Evolutionary conservation across 2,888 invertebrate species (phyloP), one percentile per base, ranked within the genome.

Genomic region (Thelaira solivaga): DNA sequence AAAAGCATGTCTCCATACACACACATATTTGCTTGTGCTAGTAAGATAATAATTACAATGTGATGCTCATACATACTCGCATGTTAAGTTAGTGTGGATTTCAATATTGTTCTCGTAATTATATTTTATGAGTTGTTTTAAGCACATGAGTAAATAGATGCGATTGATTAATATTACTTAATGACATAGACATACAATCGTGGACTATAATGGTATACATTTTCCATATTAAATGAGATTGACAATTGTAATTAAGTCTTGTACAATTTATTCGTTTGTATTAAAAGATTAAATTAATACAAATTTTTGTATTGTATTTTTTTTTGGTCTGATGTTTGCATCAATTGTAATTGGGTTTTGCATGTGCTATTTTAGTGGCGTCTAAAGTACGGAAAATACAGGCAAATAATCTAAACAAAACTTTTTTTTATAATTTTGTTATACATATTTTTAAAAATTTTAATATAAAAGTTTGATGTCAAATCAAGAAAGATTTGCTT

Each of bases 101-200:
- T 49, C 2, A 6, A 13, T 29, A n/a, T n/a, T n/a, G n/a, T n/a
- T n/a, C n/a, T n/a, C n/a, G n/a, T n/a, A n/a, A n/a, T n/a, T n/a
- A n/a, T n/a, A n/a, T n/a, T n/a, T n/a, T n/a, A n/a, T n/a, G n/a
- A n/a, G n/a, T n/a, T 68, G 62, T 39, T 49, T 67, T 61, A 59
- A 47, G 61, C 41, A 36, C 26, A 49, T 62, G 55, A 68, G 41
- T 68, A 47, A 20, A 57, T 53, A 57, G 49, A 62, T 43, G 47
- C 34, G n/a, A 57, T 68, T 75, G 53, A 75, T 68, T 57, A 62
- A 43, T 31, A 43, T 72, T 62, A 45, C 55, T 62, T 16, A n/a
- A 49, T 59, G 39, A 29, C 39, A 53, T 34, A 11, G 16, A 18
- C 7, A 43, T 11, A 34, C 45, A 62, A 16, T 36, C 13, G 20